Base-by-base conservation (phyloP, 1,140 invertebrate species). In the Liolophura sinensis region DNA sequence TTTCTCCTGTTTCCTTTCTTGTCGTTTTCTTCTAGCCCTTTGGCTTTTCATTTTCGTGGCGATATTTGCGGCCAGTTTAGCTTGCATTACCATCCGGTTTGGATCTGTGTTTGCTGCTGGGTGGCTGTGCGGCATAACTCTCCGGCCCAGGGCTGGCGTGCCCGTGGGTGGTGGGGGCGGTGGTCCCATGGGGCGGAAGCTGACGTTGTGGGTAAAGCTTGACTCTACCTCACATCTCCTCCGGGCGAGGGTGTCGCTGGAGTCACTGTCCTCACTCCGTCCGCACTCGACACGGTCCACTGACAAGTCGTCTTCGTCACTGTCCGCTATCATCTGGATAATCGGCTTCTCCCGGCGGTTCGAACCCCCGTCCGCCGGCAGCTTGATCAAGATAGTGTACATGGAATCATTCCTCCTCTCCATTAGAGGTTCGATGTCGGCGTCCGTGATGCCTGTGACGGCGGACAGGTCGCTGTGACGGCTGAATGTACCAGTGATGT, bases 1-100 rank as follows among this genome's bases (percentile, higher is more conserved):
- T 67, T 93, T 92, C 73, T 99, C 97, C 72, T 96, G 94, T 75
- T 96, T 96, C 80, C 97, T 94, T 84, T 99, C 96, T 78, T 96
- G 93, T 0, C 92, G 91, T 79, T 95, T 95, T 70, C 79, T 67
- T 64, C 11, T 72, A 73, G 11, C 72, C 51, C 50, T 75, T 62
- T 78, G 74, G 27, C 62, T 69, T 58, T 73, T 68, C 24, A 74
- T 73, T 67, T 77, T 75, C 31, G 76, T 72, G 0, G 77, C 75
- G 48, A 73, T 74, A 64, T 78, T 74, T 40, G 72, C 69, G 12
- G 75, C 79, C 25, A 80, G 70, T 56, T 74, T 73, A 11, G 73
- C 79, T 62, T 82, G 77, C 65, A 74, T 77, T 46, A 78, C 80
- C 46, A 72, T 67, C 65, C 76, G 73, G n/a, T 69, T 68, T 0